Conservation (phyloP, 2,113 vertebrate species). For the Cyprinodon brontotheroides region DNA sequence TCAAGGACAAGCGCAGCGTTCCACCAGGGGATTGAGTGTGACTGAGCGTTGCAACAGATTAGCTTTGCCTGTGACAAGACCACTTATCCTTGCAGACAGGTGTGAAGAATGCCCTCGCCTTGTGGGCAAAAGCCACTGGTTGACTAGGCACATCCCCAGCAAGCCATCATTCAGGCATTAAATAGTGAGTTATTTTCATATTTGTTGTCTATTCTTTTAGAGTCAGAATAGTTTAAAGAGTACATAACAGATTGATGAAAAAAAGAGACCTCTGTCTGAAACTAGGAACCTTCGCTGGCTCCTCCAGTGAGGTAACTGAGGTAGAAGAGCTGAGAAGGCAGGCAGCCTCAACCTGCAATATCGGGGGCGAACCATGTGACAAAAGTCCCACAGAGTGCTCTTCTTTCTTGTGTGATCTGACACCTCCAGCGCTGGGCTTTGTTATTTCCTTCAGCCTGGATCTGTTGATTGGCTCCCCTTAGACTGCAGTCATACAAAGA, state of each 20-base stretch:
- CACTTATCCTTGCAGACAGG: constrained; percentile 80
- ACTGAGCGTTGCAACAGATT: constrained; percentile 81
- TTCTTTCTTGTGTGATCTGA: constrained; percentile 50
- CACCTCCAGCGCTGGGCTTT: constrained; percentile 48
- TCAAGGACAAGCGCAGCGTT: constrained; percentile 74
- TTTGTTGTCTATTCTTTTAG: constrained; percentile 52
- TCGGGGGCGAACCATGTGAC: constrained; percentile 37
- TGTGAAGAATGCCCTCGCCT: constrained; percentile 77
- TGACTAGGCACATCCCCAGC: constrained; percentile 56
- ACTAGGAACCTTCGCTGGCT: constrained; percentile 15
- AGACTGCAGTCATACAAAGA: constrained; percentile 29
- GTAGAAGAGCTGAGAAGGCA: constrained; percentile 22
- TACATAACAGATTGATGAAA: constrained; percentile 54
- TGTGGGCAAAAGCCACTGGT: constrained; percentile 69
- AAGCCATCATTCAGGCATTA: constrained; percentile 35
- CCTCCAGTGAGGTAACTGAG: constrained; percentile 33
- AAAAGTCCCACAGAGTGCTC: constrained; percentile 26
- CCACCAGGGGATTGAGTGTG: constrained; percentile 74
- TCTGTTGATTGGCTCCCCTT: constrained; percentile 72
- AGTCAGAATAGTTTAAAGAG: constrained; percentile 54
- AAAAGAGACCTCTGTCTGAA: constrained; percentile 20
- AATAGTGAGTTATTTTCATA: constrained; percentile 56
- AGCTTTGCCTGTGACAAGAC: constrained; percentile 74
- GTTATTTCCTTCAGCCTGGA: constrained; percentile 62
- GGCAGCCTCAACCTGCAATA: constrained; percentile 22